Evolutionary conservation across 2,113 vertebrate genomes (phyloP).

Genomic region (Equus przewalskii): DNA sequence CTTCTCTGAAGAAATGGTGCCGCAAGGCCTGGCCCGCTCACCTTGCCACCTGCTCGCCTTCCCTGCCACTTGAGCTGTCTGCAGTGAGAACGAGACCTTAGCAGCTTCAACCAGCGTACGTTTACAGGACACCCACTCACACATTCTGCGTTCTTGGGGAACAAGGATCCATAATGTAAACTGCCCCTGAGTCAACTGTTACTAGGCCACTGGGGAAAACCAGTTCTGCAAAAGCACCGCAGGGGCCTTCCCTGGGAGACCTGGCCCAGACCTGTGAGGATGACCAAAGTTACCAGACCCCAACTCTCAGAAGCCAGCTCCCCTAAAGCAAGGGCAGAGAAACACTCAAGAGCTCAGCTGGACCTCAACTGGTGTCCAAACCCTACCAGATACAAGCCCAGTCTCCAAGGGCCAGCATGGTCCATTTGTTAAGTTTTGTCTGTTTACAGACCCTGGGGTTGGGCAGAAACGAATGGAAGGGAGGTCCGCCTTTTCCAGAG

Average conservation of each 20-base stretch:
- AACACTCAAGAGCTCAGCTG: too few relatives aligned
- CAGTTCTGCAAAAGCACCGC: neutral
- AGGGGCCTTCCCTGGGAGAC: neutral
- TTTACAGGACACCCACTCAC: neutral
- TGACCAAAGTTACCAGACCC: neutral
- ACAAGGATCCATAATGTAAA: neutral
- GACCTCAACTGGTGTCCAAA: neutral
- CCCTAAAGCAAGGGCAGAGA: neutral
- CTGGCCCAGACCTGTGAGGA: neutral
- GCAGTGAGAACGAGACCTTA: neutral
- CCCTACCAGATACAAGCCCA: neutral
- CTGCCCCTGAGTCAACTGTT: neutral
- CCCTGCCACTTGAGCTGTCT: neutral
- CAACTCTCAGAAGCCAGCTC: neutral
- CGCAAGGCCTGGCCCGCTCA: fast-evolving
- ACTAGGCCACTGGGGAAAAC: neutral
- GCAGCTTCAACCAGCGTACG: too few relatives aligned
- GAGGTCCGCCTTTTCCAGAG: neutral
- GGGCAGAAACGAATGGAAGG: neutral
- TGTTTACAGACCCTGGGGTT: neutral
- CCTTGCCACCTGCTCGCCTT: neutral
- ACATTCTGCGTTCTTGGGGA: neutral
- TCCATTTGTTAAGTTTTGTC: neutral
- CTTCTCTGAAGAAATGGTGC: neutral
- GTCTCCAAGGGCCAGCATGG: neutral